These are phyloP conservation scores for Polydesmus complanatus DNA, from an alignment of 2,888 invertebrate genomes.

Conservation along the genomic window DNA sequence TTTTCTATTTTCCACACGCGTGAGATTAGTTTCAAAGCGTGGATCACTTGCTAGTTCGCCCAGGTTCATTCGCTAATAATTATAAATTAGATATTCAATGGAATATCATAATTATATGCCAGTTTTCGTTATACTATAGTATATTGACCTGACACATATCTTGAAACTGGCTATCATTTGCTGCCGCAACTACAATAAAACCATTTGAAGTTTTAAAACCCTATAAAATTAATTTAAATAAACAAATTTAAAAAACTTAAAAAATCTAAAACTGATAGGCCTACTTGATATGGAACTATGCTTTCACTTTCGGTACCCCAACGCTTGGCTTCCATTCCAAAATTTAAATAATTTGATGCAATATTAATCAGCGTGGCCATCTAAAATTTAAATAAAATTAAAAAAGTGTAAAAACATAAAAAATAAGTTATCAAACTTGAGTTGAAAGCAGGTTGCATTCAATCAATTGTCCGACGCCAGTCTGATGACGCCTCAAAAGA, in stretches of 20 bases:
- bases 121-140: neutral
- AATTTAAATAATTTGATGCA: slow-evolving; percentile 78
- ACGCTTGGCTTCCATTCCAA: slow-evolving; percentile 55
- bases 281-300: slow-evolving; percentile 78
- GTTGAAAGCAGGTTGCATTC: slow-evolving; percentile 88
- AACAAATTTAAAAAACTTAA: slow-evolving; percentile 1
- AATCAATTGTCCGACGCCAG: slow-evolving; percentile 76
- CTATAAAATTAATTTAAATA: slow-evolving; percentile 22
- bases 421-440: slow-evolving; percentile 44
- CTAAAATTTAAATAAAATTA: slow-evolving; percentile 23
- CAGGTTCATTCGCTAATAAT: slow-evolving; percentile 41
- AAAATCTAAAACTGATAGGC: neutral
- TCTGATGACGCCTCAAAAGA: slow-evolving; percentile 56
- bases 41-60: slow-evolving; percentile 46
- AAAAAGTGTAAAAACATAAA: neutral
- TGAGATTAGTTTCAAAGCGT: slow-evolving; percentile 54
- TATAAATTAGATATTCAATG: slow-evolving; percentile 7
- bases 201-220: slow-evolving; percentile 68
- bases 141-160: slow-evolving; percentile 45
- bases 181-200: slow-evolving; percentile 72
- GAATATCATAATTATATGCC: neutral
- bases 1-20: slow-evolving; percentile 60
- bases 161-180: slow-evolving; percentile 65
- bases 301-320: slow-evolving; percentile 91
- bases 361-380: slow-evolving; percentile 74